Conservation (phyloP, 2,888 invertebrate species). For the Leuctra nigra region DNA sequence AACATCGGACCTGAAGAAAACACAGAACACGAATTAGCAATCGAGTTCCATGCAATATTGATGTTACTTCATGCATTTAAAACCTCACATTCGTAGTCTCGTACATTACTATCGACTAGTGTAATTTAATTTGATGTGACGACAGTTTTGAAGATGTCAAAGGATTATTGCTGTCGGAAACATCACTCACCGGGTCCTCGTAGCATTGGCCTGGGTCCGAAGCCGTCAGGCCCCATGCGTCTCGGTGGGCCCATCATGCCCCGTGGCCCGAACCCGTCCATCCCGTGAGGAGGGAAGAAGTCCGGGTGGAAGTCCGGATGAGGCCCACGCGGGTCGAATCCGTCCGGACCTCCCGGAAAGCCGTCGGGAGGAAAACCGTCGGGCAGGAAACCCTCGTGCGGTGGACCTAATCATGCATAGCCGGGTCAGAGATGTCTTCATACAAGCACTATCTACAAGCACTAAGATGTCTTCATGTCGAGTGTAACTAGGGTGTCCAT, state of each 20-base stretch:
- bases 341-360: neutral
- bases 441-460: no score
- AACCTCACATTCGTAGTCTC: no score
- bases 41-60: no score
- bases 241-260: constrained; percentile 38
- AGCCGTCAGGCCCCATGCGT: constrained; percentile 39
- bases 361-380: constrained; percentile 20
- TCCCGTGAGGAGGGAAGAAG: constrained; percentile 25
- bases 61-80: no score
- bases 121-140: neutral
- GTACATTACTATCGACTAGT: neutral
- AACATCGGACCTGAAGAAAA: constrained; percentile 38
- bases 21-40: no score
- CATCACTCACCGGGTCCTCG: constrained; percentile 35
- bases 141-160: no score
- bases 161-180: neutral
- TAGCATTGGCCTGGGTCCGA: constrained; percentile 35
- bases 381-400: constrained; percentile 22
- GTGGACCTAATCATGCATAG: no score
- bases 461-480: no score
- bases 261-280: constrained; percentile 30
- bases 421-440: no score
- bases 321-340: constrained; percentile 18
- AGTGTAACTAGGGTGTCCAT: no score
- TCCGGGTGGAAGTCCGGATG: constrained; percentile 23